phyloP scores from a whole-genome alignment of 2,888 invertebrate genomes.

The Hirudinaria manillensis region DNA sequence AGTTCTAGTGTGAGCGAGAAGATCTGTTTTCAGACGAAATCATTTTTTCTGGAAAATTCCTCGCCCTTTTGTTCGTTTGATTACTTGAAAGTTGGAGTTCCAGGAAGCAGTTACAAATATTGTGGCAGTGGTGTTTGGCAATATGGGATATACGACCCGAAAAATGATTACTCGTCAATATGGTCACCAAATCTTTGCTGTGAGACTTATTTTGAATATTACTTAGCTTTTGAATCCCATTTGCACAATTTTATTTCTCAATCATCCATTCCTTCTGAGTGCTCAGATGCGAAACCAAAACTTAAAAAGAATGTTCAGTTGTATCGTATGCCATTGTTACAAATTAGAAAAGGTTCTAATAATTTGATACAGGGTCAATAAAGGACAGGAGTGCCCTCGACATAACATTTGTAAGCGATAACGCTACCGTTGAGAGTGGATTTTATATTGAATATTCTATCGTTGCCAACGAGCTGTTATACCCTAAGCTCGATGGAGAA shows the following conservation, averaged over 20 bases:
- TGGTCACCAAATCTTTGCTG: constrained; percentile 40
- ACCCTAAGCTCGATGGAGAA: too few species aligned
- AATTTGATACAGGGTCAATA: constrained; percentile 31
- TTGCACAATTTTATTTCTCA: background rate
- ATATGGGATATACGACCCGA: constrained; percentile 33
- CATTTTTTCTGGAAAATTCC: constrained; percentile 38
- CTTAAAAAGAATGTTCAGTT: background rate
- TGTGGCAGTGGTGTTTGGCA: constrained; percentile 39
- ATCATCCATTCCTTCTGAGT: background rate
- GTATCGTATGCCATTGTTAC: background rate
- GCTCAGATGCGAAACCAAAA: background rate
- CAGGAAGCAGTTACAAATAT: constrained; percentile 35
- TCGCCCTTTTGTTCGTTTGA: constrained; percentile 40
- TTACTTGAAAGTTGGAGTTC: constrained; percentile 35
- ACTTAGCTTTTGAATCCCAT: background rate
- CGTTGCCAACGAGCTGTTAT: constrained; percentile 7
- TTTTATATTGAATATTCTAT: constrained; percentile 38
- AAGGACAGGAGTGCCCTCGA: constrained; percentile 35
- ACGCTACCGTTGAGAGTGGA: constrained; percentile 35
- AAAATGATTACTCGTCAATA: constrained; percentile 35
- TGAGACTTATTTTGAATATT: constrained; percentile 30
- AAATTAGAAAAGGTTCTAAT: background rate
- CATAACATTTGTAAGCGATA: constrained; percentile 37
- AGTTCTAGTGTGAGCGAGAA: constrained; percentile 21
- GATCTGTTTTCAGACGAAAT: constrained; percentile 38